Conservation (phyloP, 2,797 vertebrate species). For the Acanthis flammea region DNA sequence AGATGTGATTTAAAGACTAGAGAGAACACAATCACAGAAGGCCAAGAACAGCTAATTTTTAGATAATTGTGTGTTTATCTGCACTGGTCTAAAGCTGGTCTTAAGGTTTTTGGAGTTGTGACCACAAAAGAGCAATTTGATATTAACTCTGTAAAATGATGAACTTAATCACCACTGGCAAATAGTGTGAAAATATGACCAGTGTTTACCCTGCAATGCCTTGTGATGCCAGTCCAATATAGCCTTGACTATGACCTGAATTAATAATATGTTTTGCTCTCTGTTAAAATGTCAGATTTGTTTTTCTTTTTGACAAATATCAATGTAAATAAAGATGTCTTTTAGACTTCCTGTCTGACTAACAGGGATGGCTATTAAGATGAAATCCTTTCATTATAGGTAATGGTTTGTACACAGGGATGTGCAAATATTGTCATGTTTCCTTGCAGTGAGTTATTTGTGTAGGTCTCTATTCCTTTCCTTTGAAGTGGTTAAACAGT, state of each 20-base stretch:
- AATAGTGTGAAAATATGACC: conserved; percentile 50
- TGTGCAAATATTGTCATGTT: background rate
- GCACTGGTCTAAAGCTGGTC: background rate
- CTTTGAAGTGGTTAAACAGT: background rate
- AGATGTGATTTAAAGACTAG: background rate
- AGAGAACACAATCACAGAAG: background rate
- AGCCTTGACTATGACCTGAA: background rate
- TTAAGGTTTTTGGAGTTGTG: background rate
- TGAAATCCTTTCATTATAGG: background rate
- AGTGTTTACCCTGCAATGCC: conserved; percentile 36
- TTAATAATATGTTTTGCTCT: conserved; percentile 17
- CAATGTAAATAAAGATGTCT: background rate
- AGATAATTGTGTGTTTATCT: background rate
- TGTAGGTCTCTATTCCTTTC: background rate
- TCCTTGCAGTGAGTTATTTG: background rate
- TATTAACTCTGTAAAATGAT: conserved; percentile 25
- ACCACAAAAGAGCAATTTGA: background rate
- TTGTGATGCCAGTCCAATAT: background rate
- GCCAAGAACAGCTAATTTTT: background rate
- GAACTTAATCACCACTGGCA: background rate
- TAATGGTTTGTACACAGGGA: background rate
- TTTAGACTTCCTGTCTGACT: conserved; percentile 8
- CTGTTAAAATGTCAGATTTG: conserved; percentile 39
- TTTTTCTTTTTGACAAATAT: background rate
- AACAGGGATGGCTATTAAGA: background rate